A percentile compares a stretch with the other conserved stretches of the same genome.
phyloP scores from a whole-genome alignment of 2,888 invertebrate species.

The Mantis religiosa region DNA sequence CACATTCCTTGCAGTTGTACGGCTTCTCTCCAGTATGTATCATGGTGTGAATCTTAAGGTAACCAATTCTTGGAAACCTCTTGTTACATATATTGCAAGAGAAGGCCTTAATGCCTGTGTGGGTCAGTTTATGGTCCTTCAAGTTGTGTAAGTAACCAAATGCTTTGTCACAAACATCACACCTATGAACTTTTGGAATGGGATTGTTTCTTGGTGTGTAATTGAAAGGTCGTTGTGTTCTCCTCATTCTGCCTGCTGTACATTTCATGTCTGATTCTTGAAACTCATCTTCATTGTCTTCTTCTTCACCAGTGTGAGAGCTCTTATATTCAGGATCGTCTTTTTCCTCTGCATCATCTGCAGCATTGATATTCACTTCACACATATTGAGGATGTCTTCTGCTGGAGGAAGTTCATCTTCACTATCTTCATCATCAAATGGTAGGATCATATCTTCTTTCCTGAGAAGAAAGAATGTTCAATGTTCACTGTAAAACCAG shows the following conservation, averaged over 20 bases:
- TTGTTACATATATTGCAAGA: not conserved
- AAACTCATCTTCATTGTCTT: not conserved
- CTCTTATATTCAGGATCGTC: too few relatives aligned
- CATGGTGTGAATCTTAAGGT: not conserved
- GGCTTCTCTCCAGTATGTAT: conserved; percentile 17
- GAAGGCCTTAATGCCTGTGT: not conserved
- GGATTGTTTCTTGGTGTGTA: not conserved
- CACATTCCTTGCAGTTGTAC: conserved; percentile 31
- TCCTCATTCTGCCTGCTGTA: not conserved
- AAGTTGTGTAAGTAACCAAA: not conserved
- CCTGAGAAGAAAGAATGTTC: not conserved
- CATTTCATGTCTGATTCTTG: not conserved
- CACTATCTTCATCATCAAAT: not conserved
- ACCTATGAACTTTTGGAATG: not conserved
- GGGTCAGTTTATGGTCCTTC: not conserved
- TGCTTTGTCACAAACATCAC: not conserved
- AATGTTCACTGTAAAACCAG: too few relatives aligned
- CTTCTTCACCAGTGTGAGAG: too few relatives aligned
- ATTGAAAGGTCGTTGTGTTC: not conserved
- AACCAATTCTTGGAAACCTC: not conserved
- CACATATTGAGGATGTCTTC: not conserved
- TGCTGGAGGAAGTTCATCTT: not conserved
- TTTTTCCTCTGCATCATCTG: not conserved
- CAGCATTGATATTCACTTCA: not conserved
- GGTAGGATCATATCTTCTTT: not conserved